Base-by-base conservation (phyloP, 1,140 invertebrate genomes). In the Scaptodrosophila lebanonensis region DNA sequence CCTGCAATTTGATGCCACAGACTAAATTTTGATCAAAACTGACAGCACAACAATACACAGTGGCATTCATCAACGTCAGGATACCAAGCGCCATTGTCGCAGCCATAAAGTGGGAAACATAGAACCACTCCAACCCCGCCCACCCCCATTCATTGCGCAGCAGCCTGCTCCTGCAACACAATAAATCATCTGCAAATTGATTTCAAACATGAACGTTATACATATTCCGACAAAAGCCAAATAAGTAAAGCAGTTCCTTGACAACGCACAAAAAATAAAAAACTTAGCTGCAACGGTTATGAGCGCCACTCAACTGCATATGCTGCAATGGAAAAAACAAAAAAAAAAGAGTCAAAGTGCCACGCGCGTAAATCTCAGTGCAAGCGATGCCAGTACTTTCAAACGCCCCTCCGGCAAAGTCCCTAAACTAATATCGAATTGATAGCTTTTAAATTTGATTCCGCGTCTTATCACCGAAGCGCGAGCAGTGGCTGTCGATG, bases 391-490 rank as follows among this genome's bases (percentile, higher is more conserved):
- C 68, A 51, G 25, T 4, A 25, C 8, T 8, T 8, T 8, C 22
- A 25, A 25, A 25, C 22, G 8, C 22, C 22, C 22, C 8, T 63
- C 40, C 58, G 66, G 50, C 35, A 27, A 17, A 51, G 70, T 77
- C 73, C 76, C 75, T 39, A 32, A 83, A 61, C 76, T 82, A 82
- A 82, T 82, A 82, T 83, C 76, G 76, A 82, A 82, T 82, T 82
- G 75, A 82, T 82, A 83, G 75, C 75, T 82, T 82, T 82, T 82
- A 82, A 82, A 82, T 82, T 82, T 82, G 75, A 83, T 82, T 83
- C 61, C 75, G 66, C 75, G 66, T 82, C 75, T 82, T 82, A 83
- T 70, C 75, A 75, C 75, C 69, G 50, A 82, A 65, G 64, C 75
- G 69, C n/a, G n/a, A n/a, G n/a, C n/a, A n/a, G n/a, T n/a, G n/a